Evolutionary conservation across 2,113 vertebrate genomes (phyloP), one percentile per base, ranked within the genome.

Genomic region (Kryptolebias marmoratus): DNA sequence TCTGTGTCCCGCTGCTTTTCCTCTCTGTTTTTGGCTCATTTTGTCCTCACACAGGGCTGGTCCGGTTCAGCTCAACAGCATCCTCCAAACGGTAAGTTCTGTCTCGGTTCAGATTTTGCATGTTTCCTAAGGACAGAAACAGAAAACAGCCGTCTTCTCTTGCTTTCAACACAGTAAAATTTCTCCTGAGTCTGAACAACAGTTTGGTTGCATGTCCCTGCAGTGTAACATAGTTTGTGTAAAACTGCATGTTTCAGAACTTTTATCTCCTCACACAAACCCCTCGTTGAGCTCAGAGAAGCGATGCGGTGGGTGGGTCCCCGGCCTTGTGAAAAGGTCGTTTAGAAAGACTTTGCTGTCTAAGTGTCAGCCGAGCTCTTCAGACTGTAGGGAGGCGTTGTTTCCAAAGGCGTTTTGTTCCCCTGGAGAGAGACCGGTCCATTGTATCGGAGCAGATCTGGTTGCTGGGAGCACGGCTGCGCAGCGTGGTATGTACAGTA

Each of bases 381-480:
- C 18, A 44, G 76, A 45, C 49, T 10, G 36, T 6, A 32, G 68
- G 68, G 64, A 18, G 53, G 68, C 52, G 64, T 22, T 70, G 64
- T 60, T 48, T 66, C 69, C 69, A n/a, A 78, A 80, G 64, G 32
- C 12, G 15, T 78, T 74, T 57, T 76, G 39, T 75, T 58, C 58
- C 31, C 64, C 55, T 28, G 11, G 2, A 55, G 58, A 72, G 76
- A 74, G 78, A 82, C n/a, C 64, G 5, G 15, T 47, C 71, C 78
- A 72, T 84, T 87, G 84, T 83, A 55, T 82, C 6, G 16, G 68
- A 71, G 13, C 79, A 68, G 73, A 73, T 83, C 52, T 64, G 72
- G 84, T 89, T 89, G 75, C 79, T 81, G 50, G 68, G 82, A 77
- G 65, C 50, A 0, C 6, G 27, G 31, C 63, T 70, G 65, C 52